Evolutionary conservation across 2,888 invertebrate genomes (phyloP), one percentile per base, ranked within the genome.

Genomic region (Sarcophaga variegata): DNA sequence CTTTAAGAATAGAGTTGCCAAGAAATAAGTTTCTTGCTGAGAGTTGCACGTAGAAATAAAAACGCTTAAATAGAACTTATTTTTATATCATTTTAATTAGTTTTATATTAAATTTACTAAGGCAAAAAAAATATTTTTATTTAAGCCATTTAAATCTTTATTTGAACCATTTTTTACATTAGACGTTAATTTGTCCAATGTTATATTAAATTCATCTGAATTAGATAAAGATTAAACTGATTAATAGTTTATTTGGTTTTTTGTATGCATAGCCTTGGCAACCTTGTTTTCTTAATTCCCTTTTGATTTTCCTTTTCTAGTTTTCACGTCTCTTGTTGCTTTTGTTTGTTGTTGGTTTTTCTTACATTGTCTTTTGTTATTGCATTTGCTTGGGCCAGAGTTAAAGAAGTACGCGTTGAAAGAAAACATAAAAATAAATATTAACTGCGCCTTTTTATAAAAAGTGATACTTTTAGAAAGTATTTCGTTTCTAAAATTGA

Each of bases 391-490:
- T 54, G 63, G 82, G 25, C 27, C 71, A 63, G 45, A 70, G 49
- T 82, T 70, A 69, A 83, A 70, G 75, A 60, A 76, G 79, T 72
- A 77, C 66, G 67, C 62, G 37, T 37, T 37, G 67, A 77, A 86
- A 77, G 54, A 76, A 81, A 75, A 79, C 67, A 75, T 71, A 66
- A 77, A 80, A 81, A 71, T 69, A 77, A 69, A 77, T 72, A 79
- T 67, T 82, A 77, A 84, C 87, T 84, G 78, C 87, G 87, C 72
- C 83, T 87, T 87, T 87, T 47, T 74, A 62, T 81, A 83, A 14
- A 86, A 70, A 74, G 17, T 6, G 66, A 71, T 75, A 54, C 12
- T 79, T 71, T 37, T 80, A 62, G 11, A 79, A 82, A 49, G 49
- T 60, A 22, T 22, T 60, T 45, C 4, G 76, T 45, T 47, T 45